These are phyloP conservation scores for Chromobotia macracanthus DNA, from an alignment of 2,797 vertebrate genomes.

Conservation along the genomic window DNA sequence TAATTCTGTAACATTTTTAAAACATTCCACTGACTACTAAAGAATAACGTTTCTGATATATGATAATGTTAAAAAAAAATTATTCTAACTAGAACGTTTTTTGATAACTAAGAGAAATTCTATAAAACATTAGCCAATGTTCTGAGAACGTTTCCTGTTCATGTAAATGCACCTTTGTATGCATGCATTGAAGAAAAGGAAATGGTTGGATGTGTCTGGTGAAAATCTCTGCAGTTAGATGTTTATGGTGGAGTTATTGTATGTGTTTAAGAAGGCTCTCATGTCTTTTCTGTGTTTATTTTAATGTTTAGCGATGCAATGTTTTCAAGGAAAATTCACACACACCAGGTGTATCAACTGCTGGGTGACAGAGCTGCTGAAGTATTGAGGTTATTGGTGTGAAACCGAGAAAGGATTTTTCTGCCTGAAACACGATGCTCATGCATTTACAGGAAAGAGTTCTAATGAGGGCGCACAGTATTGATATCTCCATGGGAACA, in stretches of 20 bases:
- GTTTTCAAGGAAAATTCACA: background rate
- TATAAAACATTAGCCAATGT: too few species aligned
- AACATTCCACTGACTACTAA: too few species aligned
- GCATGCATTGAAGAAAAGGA: background rate
- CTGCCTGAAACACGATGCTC: slow-evolving; percentile 39
- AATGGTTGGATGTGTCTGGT: background rate
- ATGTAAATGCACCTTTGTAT: too few species aligned
- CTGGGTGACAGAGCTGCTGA: slow-evolving; percentile 17
- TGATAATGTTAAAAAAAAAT: too few species aligned
- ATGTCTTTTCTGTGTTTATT: background rate
- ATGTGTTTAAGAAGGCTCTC: background rate
- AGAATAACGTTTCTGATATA: too few species aligned
- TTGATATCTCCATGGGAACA: slow-evolving; percentile 76
- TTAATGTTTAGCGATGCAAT: background rate
- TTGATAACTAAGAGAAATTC: too few species aligned
- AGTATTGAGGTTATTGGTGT: slow-evolving; percentile 20
- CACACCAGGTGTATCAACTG: background rate
- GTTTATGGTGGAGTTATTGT: background rate
- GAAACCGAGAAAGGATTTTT: slow-evolving; percentile 46
- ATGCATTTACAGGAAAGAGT: slow-evolving; percentile 46
- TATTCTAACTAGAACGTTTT: too few species aligned
- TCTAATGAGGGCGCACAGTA: slow-evolving; percentile 60
- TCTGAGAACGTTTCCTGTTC: too few species aligned
- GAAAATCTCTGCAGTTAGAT: background rate
- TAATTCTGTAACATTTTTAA: too few species aligned